A percentile compares a stretch with the other conserved stretches of the same genome.
Evolutionary conservation across 2,113 vertebrate species (phyloP).

Genomic region (Anthoscopus minutus): DNA sequence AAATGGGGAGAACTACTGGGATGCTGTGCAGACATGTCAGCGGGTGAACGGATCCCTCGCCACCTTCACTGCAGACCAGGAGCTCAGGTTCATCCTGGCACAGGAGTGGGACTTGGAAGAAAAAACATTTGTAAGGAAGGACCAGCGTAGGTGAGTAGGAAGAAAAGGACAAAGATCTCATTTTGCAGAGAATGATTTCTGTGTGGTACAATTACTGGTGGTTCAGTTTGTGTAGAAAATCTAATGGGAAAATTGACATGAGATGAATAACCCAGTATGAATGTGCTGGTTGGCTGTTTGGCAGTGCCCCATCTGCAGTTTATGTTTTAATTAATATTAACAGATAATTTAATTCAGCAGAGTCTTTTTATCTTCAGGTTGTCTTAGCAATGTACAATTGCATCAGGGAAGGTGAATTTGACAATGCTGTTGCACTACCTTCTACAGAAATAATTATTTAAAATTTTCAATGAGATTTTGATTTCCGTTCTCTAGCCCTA

Average conservation of each 20-base stretch:
- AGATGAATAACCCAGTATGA: neutral
- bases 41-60: slow-evolving; percentile 90
- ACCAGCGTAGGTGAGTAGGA: slow-evolving; percentile 86
- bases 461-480: neutral
- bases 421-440: neutral
- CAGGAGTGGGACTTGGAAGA: slow-evolving; percentile 94
- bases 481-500: neutral
- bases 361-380: neutral
- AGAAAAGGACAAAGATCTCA: neutral
- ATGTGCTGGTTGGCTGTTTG: neutral
- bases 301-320: neutral
- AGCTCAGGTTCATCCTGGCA: slow-evolving; percentile 92
- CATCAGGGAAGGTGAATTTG: neutral
- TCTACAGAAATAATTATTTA: neutral
- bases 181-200: neutral
- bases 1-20: slow-evolving; percentile 95
- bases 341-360: neutral
- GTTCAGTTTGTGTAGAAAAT: neutral
- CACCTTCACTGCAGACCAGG: slow-evolving; percentile 92
- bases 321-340: neutral
- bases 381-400: neutral
- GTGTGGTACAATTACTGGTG: neutral
- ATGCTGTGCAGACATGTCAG: slow-evolving; percentile 93
- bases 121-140: slow-evolving; percentile 81
- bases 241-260: neutral